Evolutionary conservation across 1,140 invertebrate species (phyloP), one percentile per base, ranked within the genome.

Genomic region (Eciton burchellii): DNA sequence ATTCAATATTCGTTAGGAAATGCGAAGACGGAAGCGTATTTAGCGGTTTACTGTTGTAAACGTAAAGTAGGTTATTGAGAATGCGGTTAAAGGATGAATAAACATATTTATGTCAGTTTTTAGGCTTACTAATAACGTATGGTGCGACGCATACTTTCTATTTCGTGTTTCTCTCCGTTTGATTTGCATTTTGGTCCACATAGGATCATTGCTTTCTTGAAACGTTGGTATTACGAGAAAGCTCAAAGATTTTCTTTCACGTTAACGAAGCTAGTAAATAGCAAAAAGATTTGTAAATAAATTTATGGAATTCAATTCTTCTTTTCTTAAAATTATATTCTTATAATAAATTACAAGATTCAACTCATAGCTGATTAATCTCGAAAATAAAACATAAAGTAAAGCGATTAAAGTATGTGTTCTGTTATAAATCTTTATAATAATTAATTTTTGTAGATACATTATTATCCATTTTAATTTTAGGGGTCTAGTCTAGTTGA

Each of bases 401-500:
- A 35, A 35, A 35, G 35, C 35, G 35, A n/a, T n/a, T n/a, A n/a
- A n/a, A n/a, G n/a, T 6, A 35, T 6, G 6, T 35, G 35, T 35
- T 6, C 35, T 35, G 6, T 35, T 35, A 62, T 57, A 45, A 59
- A 19, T 43, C 60, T 43, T 14, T 59, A 41, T 19, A n/a, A 73
- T 6, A 24, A 56, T 35, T 9, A 29, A 70, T 70, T 54, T 35
- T 6, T 3, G 47, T 68, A 1, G 26, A 35, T 21, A 29, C n/a
- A 8, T 56, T 41, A 56, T 71, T 56, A 56, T 41, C 19, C 19
- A 70, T 41, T 56, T 41, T 56, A 71, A 71, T 21, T 12, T n/a
- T n/a, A n/a, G 21, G 19, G 14, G 9, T 9, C 6, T 24, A 71
- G 35, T 57, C n/a, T 72, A 68, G 14, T 19, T 41, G 9, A 57